Percentiles rank a stretch among this genome's conserved stretches.
These are phyloP conservation scores for Coregonus clupeaformis DNA, from an alignment of 2,113 vertebrate species.

Conservation along the genomic window DNA sequence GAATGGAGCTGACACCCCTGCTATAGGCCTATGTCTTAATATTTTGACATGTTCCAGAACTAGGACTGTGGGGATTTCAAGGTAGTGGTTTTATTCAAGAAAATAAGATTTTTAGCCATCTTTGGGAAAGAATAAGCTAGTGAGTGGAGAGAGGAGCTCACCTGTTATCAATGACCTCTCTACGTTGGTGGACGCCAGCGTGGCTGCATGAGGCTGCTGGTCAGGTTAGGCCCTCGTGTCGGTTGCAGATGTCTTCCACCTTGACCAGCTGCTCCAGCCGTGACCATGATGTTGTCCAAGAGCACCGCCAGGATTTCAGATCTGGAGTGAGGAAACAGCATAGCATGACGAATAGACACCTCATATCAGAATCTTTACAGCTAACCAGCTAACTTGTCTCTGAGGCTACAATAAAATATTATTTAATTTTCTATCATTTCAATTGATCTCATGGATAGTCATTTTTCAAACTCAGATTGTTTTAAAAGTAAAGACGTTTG, in stretches of 20 bases:
- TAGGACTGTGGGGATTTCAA: too few species aligned
- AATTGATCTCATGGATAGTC: too few species aligned
- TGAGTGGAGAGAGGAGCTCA: conserved; percentile 24
- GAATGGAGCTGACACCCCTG: too few species aligned
- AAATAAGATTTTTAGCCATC: too few species aligned
- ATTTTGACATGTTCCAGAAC: too few species aligned
- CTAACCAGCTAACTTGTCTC: too few species aligned
- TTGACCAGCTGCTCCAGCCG: conserved; percentile 93
- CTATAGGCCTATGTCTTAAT: too few species aligned
- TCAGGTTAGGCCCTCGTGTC: conserved; percentile 88
- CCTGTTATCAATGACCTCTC: conserved; percentile 93
- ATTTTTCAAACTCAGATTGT: neutral
- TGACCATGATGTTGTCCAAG: conserved; percentile 95
- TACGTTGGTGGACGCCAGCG: conserved; percentile 77
- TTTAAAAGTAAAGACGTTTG: too few species aligned
- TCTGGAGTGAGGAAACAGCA: conserved; percentile 69
- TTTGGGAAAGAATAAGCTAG: neutral
- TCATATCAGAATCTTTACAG: too few species aligned
- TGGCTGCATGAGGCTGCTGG: conserved; percentile 83
- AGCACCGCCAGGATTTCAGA: conserved; percentile 96
- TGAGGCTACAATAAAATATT: neutral
- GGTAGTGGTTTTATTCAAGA: too few species aligned
- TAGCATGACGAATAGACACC: too few species aligned
- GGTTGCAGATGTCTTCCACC: conserved; percentile 93
- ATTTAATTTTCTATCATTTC: too few species aligned